phyloP scores from a whole-genome alignment of 2,797 vertebrate genomes.

The Neosalanx taihuensis region DNA sequence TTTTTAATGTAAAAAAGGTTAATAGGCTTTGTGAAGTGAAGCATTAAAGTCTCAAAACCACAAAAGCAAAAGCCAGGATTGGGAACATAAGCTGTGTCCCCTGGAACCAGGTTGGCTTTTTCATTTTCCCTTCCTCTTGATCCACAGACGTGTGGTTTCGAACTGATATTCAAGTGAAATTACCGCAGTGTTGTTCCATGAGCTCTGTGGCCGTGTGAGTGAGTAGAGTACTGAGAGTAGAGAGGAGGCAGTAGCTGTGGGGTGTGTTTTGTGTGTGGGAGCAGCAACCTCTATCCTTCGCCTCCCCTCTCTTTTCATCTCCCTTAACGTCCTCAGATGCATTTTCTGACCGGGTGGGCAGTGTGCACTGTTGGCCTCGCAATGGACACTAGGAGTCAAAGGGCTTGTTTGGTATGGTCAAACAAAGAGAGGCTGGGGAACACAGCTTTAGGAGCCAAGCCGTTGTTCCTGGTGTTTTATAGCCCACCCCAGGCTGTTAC shows the following conservation, averaged over 20 bases:
- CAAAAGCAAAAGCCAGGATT: no score
- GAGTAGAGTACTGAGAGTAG: not conserved
- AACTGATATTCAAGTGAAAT: not conserved
- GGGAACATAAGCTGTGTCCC: no score
- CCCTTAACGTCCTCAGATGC: not conserved
- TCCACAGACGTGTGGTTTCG: no score
- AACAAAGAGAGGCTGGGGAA: not conserved
- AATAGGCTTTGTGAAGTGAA: not conserved
- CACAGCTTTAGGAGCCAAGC: not conserved
- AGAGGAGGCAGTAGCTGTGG: not conserved
- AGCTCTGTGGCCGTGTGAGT: not conserved
- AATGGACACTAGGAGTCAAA: not conserved
- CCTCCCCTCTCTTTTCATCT: not conserved
- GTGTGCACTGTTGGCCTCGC: not conserved
- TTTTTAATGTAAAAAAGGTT: not conserved
- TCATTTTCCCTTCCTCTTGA: no score
- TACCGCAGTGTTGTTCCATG: not conserved
- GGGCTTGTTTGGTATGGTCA: not conserved
- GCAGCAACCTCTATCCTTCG: constrained; percentile 10
- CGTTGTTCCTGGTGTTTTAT: not conserved
- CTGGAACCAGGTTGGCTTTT: no score
- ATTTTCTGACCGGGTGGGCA: not conserved
- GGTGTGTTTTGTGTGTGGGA: constrained; percentile 3
- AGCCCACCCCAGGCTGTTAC: not conserved
- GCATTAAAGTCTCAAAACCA: no score